These are phyloP conservation scores for Smithornis capensis DNA, from an alignment of 2,113 vertebrate genomes.

Conservation along the genomic window DNA sequence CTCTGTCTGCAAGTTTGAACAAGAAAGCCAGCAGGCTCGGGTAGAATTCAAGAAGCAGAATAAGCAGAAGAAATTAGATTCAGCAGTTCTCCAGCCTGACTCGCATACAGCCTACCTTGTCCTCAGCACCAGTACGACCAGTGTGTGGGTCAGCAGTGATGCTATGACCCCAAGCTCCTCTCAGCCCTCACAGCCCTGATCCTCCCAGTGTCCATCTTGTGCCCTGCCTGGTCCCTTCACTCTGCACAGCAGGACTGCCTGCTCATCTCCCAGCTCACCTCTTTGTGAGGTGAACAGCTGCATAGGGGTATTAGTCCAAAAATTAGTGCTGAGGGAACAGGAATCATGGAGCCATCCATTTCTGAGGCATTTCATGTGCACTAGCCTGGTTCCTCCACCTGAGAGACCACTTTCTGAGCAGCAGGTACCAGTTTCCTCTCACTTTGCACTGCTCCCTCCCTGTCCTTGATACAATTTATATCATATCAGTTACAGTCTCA, in stretches of 20 bases:
- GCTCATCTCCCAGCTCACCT: rapidly evolving
- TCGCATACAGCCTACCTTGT: rapidly evolving
- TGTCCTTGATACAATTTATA: not conserved
- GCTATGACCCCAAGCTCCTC: rapidly evolving
- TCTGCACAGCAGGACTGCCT: rapidly evolving
- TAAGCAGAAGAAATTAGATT: not conserved
- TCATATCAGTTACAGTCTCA: not conserved
- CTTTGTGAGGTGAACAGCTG: not conserved
- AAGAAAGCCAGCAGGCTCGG: rapidly evolving
- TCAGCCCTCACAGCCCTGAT: not conserved
- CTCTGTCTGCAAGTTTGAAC: not conserved
- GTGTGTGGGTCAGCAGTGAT: rapidly evolving
- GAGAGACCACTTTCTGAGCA: not conserved
- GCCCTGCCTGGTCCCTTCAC: rapidly evolving
- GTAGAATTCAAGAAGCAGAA: not conserved
- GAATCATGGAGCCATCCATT: rapidly evolving
- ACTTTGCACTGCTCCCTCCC: not conserved
- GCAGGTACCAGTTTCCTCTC: not conserved
- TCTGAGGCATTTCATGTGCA: rapidly evolving
- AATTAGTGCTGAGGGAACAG: not conserved
- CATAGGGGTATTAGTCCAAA: not conserved
- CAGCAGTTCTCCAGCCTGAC: not conserved
- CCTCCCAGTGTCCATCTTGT: rapidly evolving
- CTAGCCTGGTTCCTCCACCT: rapidly evolving
- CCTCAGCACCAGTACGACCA: too few species aligned